Evolutionary conservation across 2,797 vertebrate species (phyloP).

Genomic region (Lagodon rhomboides): DNA sequence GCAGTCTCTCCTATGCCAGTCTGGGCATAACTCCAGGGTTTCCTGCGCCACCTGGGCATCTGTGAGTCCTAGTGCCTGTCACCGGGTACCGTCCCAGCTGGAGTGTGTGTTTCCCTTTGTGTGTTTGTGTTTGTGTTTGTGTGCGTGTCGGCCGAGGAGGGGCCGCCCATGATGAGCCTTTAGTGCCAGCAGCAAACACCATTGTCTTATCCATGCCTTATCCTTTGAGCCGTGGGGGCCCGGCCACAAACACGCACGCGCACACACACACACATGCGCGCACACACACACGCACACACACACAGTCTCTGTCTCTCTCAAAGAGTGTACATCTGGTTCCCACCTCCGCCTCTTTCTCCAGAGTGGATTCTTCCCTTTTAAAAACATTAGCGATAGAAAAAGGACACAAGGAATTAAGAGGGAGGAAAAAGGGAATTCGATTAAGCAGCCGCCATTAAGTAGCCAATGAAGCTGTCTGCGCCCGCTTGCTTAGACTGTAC

Average conservation of each 20-base stretch:
- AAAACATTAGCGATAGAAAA: constrained; percentile 60
- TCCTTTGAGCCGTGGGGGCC: constrained; percentile 64
- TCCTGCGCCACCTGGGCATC: constrained; percentile 84
- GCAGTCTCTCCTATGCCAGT: constrained; percentile 67
- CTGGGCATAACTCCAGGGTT: constrained; percentile 84
- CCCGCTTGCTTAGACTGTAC: constrained; percentile 63
- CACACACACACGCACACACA: constrained; percentile 45
- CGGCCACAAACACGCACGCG: constrained; percentile 43
- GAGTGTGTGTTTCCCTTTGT: constrained; percentile 63
- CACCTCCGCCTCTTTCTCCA: constrained; percentile 33
- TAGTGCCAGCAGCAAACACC: constrained; percentile 79
- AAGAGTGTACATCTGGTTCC: constrained; percentile 59
- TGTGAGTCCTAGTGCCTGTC: constrained; percentile 81
- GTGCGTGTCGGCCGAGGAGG: constrained; percentile 56
- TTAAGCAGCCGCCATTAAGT: constrained; percentile 77
- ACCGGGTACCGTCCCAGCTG: constrained; percentile 80
- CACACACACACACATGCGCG: constrained; percentile 38
- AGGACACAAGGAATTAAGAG: constrained; percentile 62
- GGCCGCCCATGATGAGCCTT: constrained; percentile 72
- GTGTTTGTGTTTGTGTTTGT: constrained; percentile 29
- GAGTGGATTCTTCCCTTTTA: constrained; percentile 49
- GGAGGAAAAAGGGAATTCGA: constrained; percentile 39
- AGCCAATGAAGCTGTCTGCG: constrained; percentile 70
- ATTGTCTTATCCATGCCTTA: constrained; percentile 73
- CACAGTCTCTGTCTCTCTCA: not conserved